Evolutionary conservation across 2,888 invertebrate genomes (phyloP).

Genomic region (Liodrosophila aerea): DNA sequence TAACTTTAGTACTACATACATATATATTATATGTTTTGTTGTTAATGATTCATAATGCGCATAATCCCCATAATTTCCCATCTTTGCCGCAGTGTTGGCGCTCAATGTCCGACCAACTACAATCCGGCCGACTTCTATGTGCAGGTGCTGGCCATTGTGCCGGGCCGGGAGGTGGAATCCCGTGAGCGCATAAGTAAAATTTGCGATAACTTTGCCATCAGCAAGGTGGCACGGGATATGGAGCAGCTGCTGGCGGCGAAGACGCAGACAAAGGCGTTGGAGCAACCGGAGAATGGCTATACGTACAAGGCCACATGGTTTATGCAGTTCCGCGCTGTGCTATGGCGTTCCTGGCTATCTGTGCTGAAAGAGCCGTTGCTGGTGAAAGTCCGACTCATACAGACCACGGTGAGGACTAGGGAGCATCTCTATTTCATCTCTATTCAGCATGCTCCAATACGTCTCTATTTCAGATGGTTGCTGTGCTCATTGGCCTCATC

Average conservation of each 20-base stretch:
- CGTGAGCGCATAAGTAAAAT: conserved; percentile 90
- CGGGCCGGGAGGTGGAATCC: conserved; percentile 91
- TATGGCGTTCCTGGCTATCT: conserved; percentile 95
- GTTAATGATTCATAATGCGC: no score
- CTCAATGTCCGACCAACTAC: conserved; percentile 93
- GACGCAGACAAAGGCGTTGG: conserved; percentile 56
- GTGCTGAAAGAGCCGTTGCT: conserved; percentile 95
- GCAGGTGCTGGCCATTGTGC: conserved; percentile 92
- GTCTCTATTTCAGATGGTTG: conserved; percentile 87
- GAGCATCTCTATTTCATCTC: neutral
- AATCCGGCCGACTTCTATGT: conserved; percentile 98
- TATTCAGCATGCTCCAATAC: neutral
- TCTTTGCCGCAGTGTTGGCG: conserved; percentile 90
- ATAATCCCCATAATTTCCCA: no score
- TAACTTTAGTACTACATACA: no score
- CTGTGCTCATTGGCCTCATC: conserved; percentile 92
- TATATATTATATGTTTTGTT: no score
- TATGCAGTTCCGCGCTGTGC: conserved; percentile 92
- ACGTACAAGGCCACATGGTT: conserved; percentile 88
- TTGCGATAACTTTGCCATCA: conserved; percentile 87
- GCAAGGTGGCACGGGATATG: conserved; percentile 80
- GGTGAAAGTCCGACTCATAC: conserved; percentile 92
- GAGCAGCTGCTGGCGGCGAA: conserved; percentile 75
- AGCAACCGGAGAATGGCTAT: conserved; percentile 85
- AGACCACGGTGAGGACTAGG: conserved; percentile 88